Base-by-base conservation (phyloP, 2,888 invertebrate genomes). In the Hemaris fuciformis region DNA sequence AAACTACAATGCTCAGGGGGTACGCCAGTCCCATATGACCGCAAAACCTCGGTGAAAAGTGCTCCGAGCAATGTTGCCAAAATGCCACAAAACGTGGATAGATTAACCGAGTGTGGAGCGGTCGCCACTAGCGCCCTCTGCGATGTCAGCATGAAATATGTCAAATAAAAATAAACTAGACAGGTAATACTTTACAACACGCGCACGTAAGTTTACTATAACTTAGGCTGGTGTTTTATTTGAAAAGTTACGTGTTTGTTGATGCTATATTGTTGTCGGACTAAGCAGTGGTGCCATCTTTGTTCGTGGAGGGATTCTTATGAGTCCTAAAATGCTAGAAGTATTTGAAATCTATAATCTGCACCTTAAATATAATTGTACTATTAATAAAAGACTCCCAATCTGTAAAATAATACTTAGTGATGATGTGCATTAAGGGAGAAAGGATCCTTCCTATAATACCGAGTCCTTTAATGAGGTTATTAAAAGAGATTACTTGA, bases 161-260 rank as follows among this genome's bases (percentile, higher is more conserved):
- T 53, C 20, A 53, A 48, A 48, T 48, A 48, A 53, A 48, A 53
- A 53, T 53, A 53, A 27, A 53, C 53, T 53, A 27, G 27, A 53
- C 53, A 53, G 53, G 18, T 53, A 10, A 53, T 53, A 53, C 18
- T 53, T 53, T 53, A 53, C 31, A 31, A 31, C 27, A 18, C 53
- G 27, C 27, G 53, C 53, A 53, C 53, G 53, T 53, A 53, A 53
- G 27, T 53, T 31, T 27, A 31, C 31, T 53, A 20, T 31, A 46
- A 25, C 23, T 25, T 31, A 31, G 10, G 45, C 18, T 15, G 3
- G 48, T 27, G 27, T 31, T 31, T 38, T 53, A 53, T 53, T 53
- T 53, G 53, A 53, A 53, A 53, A 18, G 18, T 13, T 53, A 31
- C 27, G 8, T 15, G 10, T 43, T 25, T 10, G 27, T 20, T 48